Evolutionary conservation across 2,888 invertebrate genomes (phyloP).

Genomic region (Linyphia triangularis): DNA sequence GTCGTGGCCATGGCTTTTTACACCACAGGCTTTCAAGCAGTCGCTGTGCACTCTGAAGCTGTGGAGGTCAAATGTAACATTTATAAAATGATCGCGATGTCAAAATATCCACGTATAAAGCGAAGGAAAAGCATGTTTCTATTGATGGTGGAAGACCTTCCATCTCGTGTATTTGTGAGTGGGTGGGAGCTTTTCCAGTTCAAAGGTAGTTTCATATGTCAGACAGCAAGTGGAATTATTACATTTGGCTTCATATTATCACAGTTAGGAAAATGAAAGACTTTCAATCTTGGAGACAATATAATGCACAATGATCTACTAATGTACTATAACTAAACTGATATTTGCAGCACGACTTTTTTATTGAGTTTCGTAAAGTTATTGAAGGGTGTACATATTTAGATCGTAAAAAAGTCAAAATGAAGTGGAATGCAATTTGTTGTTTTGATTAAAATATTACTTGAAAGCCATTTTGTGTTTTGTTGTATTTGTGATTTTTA

Average conservation of each 20-base stretch:
- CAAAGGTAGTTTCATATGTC: neutral
- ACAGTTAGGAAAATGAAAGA: neutral
- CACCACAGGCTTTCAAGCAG: conserved; percentile 13
- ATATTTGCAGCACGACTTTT: too few relatives aligned
- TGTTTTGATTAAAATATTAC: too few relatives aligned
- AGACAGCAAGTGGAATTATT: neutral
- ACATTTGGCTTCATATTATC: neutral
- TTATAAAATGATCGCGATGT: neutral
- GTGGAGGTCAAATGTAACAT: neutral
- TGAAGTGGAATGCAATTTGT: too few relatives aligned
- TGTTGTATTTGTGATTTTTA: too few relatives aligned
- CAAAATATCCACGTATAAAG: neutral
- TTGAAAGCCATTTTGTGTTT: too few relatives aligned
- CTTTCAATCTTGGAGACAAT: too few relatives aligned
- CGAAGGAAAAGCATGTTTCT: neutral
- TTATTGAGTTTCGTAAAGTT: too few relatives aligned
- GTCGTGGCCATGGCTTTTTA: conserved; percentile 17
- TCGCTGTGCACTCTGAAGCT: conserved; percentile 25
- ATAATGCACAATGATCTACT: too few relatives aligned
- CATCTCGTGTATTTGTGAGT: neutral
- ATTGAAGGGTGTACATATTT: too few relatives aligned
- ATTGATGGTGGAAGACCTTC: neutral
- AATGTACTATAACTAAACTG: too few relatives aligned
- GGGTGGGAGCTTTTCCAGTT: conserved; percentile 3
- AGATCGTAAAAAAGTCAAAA: too few relatives aligned